phyloP scores from a whole-genome alignment of 2,797 vertebrate genomes.

The Harpagifer antarcticus region DNA sequence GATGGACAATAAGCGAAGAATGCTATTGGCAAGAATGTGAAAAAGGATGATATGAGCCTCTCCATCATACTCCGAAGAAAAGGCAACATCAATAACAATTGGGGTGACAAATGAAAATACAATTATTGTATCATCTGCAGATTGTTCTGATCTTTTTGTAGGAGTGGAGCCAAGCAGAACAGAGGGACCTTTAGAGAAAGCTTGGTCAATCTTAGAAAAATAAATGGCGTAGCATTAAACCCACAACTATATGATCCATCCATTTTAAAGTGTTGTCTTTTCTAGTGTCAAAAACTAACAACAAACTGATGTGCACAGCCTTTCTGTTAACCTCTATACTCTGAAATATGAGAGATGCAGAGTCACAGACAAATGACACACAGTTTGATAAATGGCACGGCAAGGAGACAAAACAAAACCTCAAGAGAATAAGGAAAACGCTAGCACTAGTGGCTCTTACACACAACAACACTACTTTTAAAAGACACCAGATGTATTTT shows the following conservation, averaged over 20 bases:
- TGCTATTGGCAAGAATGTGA: neutral
- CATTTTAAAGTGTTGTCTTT: neutral
- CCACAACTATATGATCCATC: conserved; percentile 8
- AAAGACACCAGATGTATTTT: too few relatives aligned
- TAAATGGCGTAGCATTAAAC: conserved; percentile 26
- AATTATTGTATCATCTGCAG: conserved; percentile 9
- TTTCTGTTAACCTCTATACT: conserved; percentile 20
- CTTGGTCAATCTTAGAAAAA: conserved; percentile 27
- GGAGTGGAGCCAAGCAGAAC: neutral
- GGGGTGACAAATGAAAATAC: conserved; percentile 31
- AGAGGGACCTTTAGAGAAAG: conserved; percentile 9
- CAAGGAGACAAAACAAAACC: conserved; percentile 28
- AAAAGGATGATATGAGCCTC: neutral
- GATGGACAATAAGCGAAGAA: conserved; percentile 1
- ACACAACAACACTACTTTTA: too few relatives aligned
- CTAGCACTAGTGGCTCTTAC: neutral
- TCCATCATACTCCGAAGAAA: conserved; percentile 15
- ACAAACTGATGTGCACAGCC: neutral
- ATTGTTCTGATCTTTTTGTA: conserved; percentile 8
- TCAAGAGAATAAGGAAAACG: conserved; percentile 42
- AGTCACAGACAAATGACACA: neutral
- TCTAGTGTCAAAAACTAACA: conserved; percentile 9
- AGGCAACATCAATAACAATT: conserved; percentile 30
- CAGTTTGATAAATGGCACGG: conserved; percentile 4
- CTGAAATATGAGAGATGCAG: conserved; percentile 1